Percentiles rank a stretch among this genome's conserved stretches.
Conservation (phyloP, 1,140 invertebrate genomes). For the Aphaenogaster ashmeadi region DNA sequence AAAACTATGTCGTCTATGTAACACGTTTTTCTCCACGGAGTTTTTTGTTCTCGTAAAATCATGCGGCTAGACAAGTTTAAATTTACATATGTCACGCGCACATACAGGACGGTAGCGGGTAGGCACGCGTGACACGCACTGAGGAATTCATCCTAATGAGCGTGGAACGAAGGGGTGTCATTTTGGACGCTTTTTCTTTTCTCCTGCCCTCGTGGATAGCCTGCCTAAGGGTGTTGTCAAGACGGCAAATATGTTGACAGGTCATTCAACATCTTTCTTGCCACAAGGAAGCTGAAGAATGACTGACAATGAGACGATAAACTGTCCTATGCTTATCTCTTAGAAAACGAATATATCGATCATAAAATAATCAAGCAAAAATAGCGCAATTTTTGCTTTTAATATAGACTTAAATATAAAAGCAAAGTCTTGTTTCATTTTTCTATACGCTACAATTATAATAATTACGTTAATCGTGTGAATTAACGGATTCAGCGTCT, state of each 20-base stretch:
- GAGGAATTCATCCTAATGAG: constrained; percentile 76
- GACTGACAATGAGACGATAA: constrained; percentile 40
- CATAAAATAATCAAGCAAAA: not conserved
- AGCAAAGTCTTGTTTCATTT: not conserved
- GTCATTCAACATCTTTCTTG: constrained; percentile 77
- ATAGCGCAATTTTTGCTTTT: not conserved
- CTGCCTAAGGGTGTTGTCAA: constrained; percentile 72
- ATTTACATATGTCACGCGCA: constrained; percentile 63
- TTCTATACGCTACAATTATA: not conserved
- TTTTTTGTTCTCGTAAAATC: constrained; percentile 46
- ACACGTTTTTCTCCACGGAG: not conserved
- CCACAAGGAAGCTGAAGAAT: constrained; percentile 66
- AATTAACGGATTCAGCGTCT: not conserved
- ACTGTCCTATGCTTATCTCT: not conserved
- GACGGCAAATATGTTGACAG: constrained; percentile 81
- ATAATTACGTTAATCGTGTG: not conserved
- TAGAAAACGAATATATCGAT: not conserved
- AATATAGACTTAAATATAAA: not conserved
- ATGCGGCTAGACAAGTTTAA: constrained; percentile 64
- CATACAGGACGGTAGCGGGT: not conserved
- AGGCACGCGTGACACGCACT: constrained; percentile 70
- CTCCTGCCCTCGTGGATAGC: constrained; percentile 46
- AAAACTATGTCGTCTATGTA: not conserved
- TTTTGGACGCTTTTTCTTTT: constrained; percentile 57
- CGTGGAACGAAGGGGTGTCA: constrained; percentile 79